Evolutionary conservation across 2,113 vertebrate species (phyloP).

Genomic region (Lepus americanus): DNA sequence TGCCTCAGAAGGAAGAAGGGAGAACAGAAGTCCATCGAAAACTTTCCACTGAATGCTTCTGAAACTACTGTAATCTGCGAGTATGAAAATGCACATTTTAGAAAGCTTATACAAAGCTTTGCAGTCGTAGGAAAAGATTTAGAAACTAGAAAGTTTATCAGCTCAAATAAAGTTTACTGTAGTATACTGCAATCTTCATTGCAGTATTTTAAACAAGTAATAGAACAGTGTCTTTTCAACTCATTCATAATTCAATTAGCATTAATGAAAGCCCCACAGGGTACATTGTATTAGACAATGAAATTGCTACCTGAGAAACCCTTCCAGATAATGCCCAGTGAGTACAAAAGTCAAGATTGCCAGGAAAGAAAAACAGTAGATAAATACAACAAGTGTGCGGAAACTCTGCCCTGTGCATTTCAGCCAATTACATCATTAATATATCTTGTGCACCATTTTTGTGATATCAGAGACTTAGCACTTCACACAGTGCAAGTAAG

Average conservation of each 20-base stretch:
- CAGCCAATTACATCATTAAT: conserved; percentile 38
- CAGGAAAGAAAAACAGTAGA: neutral
- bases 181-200: neutral
- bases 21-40: neutral
- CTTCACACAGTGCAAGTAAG: neutral
- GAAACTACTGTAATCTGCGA: neutral
- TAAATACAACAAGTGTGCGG: conserved; percentile 16
- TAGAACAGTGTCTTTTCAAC: neutral
- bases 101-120: neutral
- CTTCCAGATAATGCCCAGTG: neutral
- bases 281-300: neutral
- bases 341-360: neutral
- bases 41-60: neutral
- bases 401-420: neutral
- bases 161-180: neutral
- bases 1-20: neutral
- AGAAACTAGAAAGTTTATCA: neutral
- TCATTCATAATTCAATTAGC: conserved; percentile 23
- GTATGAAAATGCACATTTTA: neutral
- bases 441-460: neutral
- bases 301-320: conserved; percentile 13
- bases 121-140: neutral
- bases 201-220: neutral
- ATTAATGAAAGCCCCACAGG: neutral
- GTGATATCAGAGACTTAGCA: conserved; percentile 46